phyloP scores from a whole-genome alignment of 2,888 invertebrate genomes.

The Pristionchus mayeri region DNA sequence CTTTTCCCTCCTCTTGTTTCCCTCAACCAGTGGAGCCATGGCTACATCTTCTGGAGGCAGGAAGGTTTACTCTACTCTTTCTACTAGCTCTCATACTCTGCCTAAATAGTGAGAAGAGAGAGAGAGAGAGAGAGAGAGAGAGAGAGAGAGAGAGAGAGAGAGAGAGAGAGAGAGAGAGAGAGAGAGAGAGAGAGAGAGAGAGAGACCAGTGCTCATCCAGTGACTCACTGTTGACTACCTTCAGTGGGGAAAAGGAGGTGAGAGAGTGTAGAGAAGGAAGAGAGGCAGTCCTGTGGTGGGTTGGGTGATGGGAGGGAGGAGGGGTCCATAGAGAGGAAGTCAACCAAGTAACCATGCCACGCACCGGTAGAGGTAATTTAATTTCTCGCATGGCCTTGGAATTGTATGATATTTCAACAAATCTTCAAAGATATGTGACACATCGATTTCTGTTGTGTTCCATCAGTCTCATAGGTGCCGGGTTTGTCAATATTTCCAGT shows the following conservation, averaged over 20 bases:
- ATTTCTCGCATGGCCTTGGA: neutral
- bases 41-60: no score
- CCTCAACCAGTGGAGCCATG: no score
- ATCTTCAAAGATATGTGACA: neutral
- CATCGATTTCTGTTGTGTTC: neutral
- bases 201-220: neutral
- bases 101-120: no score
- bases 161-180: neutral
- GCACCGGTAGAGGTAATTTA: neutral
- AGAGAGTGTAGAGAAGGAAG: neutral
- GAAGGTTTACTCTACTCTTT: no score
- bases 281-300: neutral
- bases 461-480: neutral
- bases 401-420: neutral
- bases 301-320: neutral
- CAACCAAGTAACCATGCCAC: neutral
- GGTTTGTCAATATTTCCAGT: no score
- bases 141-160: slow-evolving; percentile 11
- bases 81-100: no score
- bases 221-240: neutral
- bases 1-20: neutral
- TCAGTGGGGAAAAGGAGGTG: neutral
- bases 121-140: neutral
- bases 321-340: neutral
- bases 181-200: neutral